Percentiles rank a stretch among this genome's conserved stretches.
Evolutionary conservation across 2,797 vertebrate species (phyloP).

Genomic region (Platyrinchus mystaceus): DNA sequence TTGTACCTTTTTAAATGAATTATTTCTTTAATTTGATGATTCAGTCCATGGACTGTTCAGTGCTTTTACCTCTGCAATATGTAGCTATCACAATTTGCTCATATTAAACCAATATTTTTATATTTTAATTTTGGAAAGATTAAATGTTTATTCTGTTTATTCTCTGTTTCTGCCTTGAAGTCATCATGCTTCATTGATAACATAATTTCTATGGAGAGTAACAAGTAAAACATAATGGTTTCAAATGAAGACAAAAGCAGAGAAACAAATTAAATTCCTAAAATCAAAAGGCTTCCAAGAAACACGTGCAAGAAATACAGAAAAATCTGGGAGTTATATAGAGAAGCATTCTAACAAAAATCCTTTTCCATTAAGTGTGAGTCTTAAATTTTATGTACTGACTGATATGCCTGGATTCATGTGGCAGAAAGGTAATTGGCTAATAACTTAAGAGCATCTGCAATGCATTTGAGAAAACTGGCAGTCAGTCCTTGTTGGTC

Average conservation of each 20-base stretch:
- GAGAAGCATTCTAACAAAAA: not conserved
- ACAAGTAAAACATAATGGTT: not conserved
- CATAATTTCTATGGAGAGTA: not conserved
- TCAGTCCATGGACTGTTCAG: not conserved
- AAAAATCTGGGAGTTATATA: not conserved
- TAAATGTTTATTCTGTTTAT: not conserved
- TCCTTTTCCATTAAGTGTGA: not conserved
- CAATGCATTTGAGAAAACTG: constrained; percentile 19
- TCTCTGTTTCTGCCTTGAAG: not conserved
- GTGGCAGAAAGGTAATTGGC: constrained; percentile 43
- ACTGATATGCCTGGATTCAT: not conserved
- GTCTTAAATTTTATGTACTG: constrained; percentile 8
- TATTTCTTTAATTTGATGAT: not conserved
- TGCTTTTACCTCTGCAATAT: not conserved
- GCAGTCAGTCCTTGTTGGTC: constrained; percentile 1
- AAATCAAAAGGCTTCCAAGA: not conserved
- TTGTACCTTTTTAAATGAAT: not conserved
- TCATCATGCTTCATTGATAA: not conserved
- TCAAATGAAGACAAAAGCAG: not conserved
- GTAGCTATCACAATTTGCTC: not conserved
- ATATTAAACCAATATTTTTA: not conserved
- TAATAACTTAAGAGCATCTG: constrained; percentile 54
- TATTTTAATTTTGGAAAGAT: not conserved
- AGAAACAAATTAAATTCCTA: not conserved
- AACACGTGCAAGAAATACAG: not conserved